Percentiles rank a stretch among this genome's conserved stretches.
phyloP scores from a whole-genome alignment of 2,113 vertebrate genomes.

The Sterrhoptilus dennistouni region DNA sequence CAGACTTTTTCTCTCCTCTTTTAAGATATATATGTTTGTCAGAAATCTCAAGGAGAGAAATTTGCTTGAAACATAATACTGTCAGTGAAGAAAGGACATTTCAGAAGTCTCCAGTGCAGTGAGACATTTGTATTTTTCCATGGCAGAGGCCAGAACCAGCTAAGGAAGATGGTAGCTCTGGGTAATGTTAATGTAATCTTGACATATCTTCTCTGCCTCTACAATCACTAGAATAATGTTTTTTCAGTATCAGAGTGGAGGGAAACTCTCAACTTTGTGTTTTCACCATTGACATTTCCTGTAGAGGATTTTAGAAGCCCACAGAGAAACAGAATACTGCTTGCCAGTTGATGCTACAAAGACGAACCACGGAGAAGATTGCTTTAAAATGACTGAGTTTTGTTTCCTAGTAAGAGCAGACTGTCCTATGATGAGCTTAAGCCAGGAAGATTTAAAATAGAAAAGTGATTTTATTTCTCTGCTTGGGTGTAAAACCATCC shows the following conservation, averaged over 20 bases:
- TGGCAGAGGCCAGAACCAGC: background rate
- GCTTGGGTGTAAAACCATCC: background rate
- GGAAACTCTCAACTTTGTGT: background rate
- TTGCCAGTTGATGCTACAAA: background rate
- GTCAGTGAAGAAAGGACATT: background rate
- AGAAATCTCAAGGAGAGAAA: background rate
- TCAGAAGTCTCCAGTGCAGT: background rate
- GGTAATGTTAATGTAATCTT: background rate
- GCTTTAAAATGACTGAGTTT: background rate
- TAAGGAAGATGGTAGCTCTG: background rate
- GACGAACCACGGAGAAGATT: background rate
- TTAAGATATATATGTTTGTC: background rate
- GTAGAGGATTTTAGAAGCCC: background rate
- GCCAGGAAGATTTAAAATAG: background rate
- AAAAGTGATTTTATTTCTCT: background rate
- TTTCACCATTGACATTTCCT: background rate
- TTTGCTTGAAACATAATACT: background rate
- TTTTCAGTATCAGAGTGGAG: background rate
- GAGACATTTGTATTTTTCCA: background rate
- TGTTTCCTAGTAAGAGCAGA: background rate
- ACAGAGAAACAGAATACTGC: background rate
- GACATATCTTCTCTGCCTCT: background rate
- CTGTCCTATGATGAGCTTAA: background rate
- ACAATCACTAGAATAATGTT: background rate
- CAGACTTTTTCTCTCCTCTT: background rate